Evolutionary conservation across 2,113 vertebrate genomes (phyloP).

Genomic region (Oryzias melastigma): DNA sequence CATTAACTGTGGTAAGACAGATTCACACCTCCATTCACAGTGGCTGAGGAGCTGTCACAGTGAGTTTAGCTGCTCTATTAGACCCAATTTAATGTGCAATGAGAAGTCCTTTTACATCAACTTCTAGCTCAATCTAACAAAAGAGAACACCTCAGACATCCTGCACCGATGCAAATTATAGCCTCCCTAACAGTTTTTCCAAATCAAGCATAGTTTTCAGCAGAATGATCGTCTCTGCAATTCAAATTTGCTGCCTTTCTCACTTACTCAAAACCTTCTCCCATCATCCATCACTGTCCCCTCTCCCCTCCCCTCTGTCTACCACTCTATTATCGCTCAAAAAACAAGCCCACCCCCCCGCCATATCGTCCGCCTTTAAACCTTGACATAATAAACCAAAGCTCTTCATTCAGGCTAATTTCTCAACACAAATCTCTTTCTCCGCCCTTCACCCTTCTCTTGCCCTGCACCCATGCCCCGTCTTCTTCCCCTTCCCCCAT

Average conservation of each 20-base stretch:
- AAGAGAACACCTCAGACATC: constrained; percentile 9
- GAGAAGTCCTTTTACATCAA: constrained; percentile 41
- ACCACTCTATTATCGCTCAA: constrained; percentile 58
- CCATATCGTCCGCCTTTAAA: constrained; percentile 52
- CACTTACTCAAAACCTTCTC: constrained; percentile 46
- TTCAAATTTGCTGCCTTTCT: constrained; percentile 41
- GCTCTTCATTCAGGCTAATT: constrained; percentile 76
- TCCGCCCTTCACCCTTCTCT: constrained; percentile 53
- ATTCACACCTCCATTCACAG: constrained; percentile 59
- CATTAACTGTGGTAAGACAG: constrained; percentile 56
- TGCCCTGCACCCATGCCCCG: constrained; percentile 40
- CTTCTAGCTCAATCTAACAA: constrained; percentile 21
- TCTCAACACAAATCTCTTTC: constrained; percentile 68
- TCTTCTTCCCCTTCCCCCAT: constrained; percentile 19
- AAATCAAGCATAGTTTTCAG: background rate
- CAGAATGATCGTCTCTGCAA: constrained; percentile 41
- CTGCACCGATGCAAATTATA: background rate
- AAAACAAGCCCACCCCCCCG: constrained; percentile 38
- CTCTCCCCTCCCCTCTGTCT: constrained; percentile 65
- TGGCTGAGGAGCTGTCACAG: constrained; percentile 53
- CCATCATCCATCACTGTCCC: constrained; percentile 72
- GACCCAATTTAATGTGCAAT: constrained; percentile 41
- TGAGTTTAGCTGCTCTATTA: constrained; percentile 58
- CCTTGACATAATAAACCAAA: constrained; percentile 72
- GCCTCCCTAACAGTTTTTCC: background rate